Conservation (phyloP, 2,113 vertebrate species). For the Gambusia affinis region DNA sequence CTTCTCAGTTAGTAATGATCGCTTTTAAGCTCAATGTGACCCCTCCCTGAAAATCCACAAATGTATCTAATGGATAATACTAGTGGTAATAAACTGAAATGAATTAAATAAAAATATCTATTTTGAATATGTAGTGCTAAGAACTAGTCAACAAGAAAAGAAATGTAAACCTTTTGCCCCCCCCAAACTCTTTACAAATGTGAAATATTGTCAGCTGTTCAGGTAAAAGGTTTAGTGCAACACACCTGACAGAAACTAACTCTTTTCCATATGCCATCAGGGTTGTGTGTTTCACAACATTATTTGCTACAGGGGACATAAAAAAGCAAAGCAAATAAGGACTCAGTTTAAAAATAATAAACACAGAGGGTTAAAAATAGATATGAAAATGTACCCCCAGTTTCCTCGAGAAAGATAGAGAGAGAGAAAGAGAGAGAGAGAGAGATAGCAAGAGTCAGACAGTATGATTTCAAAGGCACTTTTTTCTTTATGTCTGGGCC, state of each 20-base stretch:
- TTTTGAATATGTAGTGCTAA: not conserved
- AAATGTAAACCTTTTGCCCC: no score
- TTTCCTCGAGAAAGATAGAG: not conserved
- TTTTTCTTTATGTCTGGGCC: not conserved
- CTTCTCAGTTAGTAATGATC: no score
- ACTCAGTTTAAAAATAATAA: slow-evolving; percentile 1
- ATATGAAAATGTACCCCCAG: slow-evolving; percentile 13
- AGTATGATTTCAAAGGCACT: slow-evolving; percentile 4
- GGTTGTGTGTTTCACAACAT: not conserved
- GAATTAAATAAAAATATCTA: not conserved
- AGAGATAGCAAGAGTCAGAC: not conserved
- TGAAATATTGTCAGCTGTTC: not conserved
- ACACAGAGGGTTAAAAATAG: slow-evolving; percentile 9
- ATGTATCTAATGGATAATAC: no score
- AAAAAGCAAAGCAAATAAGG: not conserved
- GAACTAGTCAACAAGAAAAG: not conserved
- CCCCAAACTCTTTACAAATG: not conserved
- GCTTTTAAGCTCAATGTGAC: no score
- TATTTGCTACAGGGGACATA: not conserved
- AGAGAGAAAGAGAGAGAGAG: no score
- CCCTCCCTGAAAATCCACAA: no score
- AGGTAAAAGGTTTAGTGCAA: not conserved
- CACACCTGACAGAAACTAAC: not conserved
- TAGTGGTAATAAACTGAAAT: no score
- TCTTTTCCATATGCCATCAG: not conserved